Percentiles rank a stretch among this genome's conserved stretches.
Conservation (phyloP, 2,113 vertebrate species). For the Equus quagga region DNA sequence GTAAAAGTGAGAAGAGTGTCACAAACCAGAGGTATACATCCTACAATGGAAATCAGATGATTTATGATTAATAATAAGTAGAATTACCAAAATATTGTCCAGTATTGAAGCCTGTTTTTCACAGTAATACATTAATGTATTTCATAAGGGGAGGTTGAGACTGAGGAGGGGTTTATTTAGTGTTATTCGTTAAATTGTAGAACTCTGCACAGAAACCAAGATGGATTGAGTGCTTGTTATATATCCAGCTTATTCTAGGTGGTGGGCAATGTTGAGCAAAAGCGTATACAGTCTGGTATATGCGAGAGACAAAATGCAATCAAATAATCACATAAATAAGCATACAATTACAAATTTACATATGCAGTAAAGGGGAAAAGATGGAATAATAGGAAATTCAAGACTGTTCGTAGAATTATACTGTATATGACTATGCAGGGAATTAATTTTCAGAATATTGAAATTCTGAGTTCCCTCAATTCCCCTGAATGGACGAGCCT, state of each 20-base stretch:
- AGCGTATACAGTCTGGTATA: neutral
- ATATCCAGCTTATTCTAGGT: neutral
- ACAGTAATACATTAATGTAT: neutral
- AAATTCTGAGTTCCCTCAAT: constrained; percentile 6
- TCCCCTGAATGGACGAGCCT: neutral
- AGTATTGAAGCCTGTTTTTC: neutral
- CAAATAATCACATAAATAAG: neutral
- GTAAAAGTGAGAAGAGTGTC: neutral
- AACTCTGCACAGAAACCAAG: neutral
- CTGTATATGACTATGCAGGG: neutral
- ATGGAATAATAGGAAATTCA: neutral
- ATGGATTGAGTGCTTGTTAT: neutral
- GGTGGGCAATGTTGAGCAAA: neutral
- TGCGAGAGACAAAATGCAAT: neutral
- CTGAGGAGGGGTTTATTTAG: neutral
- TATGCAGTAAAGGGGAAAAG: neutral
- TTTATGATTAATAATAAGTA: neutral
- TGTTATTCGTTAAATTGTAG: neutral
- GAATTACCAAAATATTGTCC: neutral
- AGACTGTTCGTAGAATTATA: neutral
- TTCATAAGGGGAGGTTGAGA: neutral
- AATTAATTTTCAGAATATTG: neutral
- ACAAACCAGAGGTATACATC: neutral
- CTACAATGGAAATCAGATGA: neutral
- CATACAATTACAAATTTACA: neutral